These are phyloP conservation scores for Gopherus evgoodei DNA, from an alignment of 2,113 vertebrate genomes.

Conservation along the genomic window DNA sequence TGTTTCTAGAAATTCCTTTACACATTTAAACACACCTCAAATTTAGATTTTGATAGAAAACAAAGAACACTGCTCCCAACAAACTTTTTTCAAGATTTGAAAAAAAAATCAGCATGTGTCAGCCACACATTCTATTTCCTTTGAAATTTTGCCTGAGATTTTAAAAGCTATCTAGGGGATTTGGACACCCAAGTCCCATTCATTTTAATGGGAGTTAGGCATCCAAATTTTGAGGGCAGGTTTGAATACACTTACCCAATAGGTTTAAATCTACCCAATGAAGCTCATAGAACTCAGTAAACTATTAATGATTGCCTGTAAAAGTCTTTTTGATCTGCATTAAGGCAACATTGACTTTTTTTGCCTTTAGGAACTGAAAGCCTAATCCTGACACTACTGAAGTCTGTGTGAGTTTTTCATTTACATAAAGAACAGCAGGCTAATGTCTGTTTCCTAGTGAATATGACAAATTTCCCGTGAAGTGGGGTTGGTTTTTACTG, in stretches of 20 bases:
- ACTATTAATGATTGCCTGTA: not conserved
- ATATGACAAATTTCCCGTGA: not conserved
- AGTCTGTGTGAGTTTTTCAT: fast-evolving
- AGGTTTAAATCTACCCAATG: not conserved
- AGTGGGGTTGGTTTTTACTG: not conserved
- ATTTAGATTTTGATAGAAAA: not conserved
- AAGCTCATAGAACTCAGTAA: not conserved
- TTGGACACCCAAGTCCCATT: not conserved
- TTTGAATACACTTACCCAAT: not conserved
- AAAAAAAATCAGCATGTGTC: not conserved
- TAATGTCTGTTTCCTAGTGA: not conserved
- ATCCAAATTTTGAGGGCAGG: not conserved
- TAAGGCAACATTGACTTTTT: not conserved
- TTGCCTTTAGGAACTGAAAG: not conserved
- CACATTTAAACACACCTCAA: not conserved
- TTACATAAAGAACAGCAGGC: not conserved
- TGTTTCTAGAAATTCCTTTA: not conserved
- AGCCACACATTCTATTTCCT: not conserved
- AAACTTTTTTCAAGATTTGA: not conserved
- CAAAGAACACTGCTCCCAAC: not conserved
- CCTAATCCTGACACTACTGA: not conserved
- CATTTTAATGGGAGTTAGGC: not conserved
- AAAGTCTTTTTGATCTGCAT: not conserved
- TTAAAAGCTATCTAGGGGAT: not conserved
- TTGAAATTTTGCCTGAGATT: not conserved